Conservation (phyloP, 2,797 vertebrate genomes). For the Nannoperca australis region DNA sequence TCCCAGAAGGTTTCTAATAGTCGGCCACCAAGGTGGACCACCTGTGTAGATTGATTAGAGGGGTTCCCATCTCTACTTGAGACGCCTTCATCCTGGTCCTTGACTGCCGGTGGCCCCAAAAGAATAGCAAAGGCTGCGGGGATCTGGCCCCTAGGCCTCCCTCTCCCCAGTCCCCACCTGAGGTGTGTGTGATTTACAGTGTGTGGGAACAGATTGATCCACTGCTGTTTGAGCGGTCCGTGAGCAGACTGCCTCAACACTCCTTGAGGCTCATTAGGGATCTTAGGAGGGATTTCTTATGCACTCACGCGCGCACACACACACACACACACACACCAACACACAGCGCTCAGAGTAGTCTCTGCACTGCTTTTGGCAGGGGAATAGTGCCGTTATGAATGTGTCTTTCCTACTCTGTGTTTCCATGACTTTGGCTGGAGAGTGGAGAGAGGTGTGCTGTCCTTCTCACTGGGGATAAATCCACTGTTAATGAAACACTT, state of each 20-base stretch:
- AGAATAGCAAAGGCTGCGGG: slow-evolving; percentile 68
- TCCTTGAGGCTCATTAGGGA: slow-evolving; percentile 78
- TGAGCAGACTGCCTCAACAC: slow-evolving; percentile 61
- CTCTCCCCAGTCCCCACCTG: slow-evolving; percentile 68
- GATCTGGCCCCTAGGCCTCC: slow-evolving; percentile 63
- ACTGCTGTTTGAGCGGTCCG: slow-evolving; percentile 71
- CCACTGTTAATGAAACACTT: slow-evolving; percentile 86
- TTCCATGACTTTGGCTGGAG: slow-evolving; percentile 66
- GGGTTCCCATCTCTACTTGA: slow-evolving; percentile 70
- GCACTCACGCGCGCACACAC: slow-evolving; percentile 63
- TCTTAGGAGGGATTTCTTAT: slow-evolving; percentile 70
- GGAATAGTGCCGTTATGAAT: slow-evolving; percentile 56
- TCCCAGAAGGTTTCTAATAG: slow-evolving; percentile 45
- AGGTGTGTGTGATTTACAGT: slow-evolving; percentile 86
- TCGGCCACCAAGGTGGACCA: slow-evolving; percentile 87
- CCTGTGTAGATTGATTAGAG: slow-evolving; percentile 81
- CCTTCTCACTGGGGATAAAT: slow-evolving; percentile 76
- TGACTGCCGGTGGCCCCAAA: slow-evolving; percentile 77
- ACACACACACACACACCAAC: slow-evolving; percentile 65
- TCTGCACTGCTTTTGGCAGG: slow-evolving; percentile 62
- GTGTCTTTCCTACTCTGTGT: slow-evolving; percentile 61
- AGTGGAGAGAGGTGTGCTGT: slow-evolving; percentile 72
- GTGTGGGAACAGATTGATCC: slow-evolving; percentile 84
- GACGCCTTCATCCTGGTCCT: slow-evolving; percentile 60
- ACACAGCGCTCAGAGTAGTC: slow-evolving; percentile 53